A percentile compares a stretch with the other conserved stretches of the same genome.
Evolutionary conservation across 2,888 invertebrate genomes (phyloP).

Genomic region (Phanerotoma sp.): DNA sequence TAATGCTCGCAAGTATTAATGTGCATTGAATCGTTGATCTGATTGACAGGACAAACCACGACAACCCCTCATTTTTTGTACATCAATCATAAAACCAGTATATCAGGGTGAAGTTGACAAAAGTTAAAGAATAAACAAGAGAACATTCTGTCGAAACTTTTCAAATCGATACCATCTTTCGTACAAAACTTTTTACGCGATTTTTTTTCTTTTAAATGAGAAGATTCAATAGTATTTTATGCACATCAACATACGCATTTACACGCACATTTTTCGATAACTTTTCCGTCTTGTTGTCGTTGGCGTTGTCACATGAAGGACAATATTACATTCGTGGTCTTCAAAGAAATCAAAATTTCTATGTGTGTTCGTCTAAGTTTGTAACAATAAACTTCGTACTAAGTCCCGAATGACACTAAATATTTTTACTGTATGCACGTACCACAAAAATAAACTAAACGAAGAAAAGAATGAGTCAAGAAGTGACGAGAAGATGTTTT

Average conservation of each 20-base stretch:
- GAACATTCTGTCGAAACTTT: conserved; percentile 14
- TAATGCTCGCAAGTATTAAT: conserved; percentile 7
- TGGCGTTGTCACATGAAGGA: no score
- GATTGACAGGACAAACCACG: conserved; percentile 25
- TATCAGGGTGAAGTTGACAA: conserved; percentile 5
- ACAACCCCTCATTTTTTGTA: conserved; percentile 21
- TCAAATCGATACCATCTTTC: conserved; percentile 6
- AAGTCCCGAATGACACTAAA: conserved; percentile 43
- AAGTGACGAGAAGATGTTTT: conserved; percentile 21
- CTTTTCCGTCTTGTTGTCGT: no score
- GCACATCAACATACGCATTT: conserved; percentile 8
- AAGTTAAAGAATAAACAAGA: conserved; percentile 12
- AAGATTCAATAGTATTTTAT: conserved; percentile 3
- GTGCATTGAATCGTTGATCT: conserved; percentile 1
- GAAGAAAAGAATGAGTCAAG: conserved; percentile 26
- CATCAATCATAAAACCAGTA: conserved; percentile 21
- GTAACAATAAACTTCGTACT: conserved; percentile 32
- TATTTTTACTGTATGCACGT: conserved; percentile 51
- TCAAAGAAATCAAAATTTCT: background rate
- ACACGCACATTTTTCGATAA: no score
- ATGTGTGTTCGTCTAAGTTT: background rate
- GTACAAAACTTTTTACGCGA: background rate
- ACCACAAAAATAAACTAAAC: conserved; percentile 21
- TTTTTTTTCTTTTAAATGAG: background rate
- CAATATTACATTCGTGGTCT: no score